Base-by-base conservation (phyloP, 2,797 vertebrate species). In the Typhlichthys subterraneus region DNA sequence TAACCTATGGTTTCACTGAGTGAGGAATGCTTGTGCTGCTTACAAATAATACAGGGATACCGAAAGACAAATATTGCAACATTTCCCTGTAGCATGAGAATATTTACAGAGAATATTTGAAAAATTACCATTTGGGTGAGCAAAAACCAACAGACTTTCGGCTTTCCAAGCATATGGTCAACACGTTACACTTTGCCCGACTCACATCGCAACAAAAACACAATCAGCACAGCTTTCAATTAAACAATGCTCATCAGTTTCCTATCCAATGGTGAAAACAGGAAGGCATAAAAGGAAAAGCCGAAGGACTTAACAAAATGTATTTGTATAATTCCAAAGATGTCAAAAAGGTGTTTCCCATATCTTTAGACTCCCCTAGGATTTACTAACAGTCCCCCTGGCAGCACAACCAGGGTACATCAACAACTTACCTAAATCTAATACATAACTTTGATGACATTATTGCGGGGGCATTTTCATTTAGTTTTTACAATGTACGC, bases 151-250 rank as follows among this genome's bases (percentile, higher is more conserved):
- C 45, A 51, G 49, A 57, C 55, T 15, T 45, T 59, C 57, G 53
- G 46, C 67, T 63, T 52, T 65, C 64, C 65, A 72, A 55, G 17
- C 76, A 59, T 80, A 38, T 64, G 59, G n/a, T 46, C 59, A 15
- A 45, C 60, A 73, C 15, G 74, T 23, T 59, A 8, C 33, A 38
- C 67, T 23, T 57, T 52, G 13, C 57, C 57, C 2, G 60, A 50
- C 42, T 15, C 47, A 45, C 9, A 31, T 12, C 42, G 29, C 23
- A 42, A 58, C 19, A 38, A 47, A 13, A 53, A 33, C 52, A 14
- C 23, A 12, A 31, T 19, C 3, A 61, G 57, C 13, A 31, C 47
- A 45, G 12, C 13, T 12, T 46, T 12, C 10, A 33, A 5, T 2
- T 48, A n/a, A 2, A 9, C 3, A 51, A 19, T n/a, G 50, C 48